Conservation (phyloP, 2,888 invertebrate species). For the Dendrolimus houi region DNA sequence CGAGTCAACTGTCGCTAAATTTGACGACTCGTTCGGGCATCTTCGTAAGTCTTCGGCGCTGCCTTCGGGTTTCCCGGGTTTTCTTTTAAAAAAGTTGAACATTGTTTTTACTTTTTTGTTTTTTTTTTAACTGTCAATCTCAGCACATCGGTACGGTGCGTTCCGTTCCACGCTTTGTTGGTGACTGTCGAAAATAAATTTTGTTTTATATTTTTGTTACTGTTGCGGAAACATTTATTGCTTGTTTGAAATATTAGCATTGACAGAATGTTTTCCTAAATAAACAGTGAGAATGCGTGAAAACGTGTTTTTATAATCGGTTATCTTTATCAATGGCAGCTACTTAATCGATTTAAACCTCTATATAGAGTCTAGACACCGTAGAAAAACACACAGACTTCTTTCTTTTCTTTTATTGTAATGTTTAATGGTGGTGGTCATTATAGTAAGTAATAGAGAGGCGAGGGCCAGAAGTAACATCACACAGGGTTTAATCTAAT, state of each 20-base stretch:
- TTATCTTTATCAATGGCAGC: no score
- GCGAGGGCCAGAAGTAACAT: no score
- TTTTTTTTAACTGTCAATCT: constrained; percentile 16
- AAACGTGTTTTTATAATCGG: no score
- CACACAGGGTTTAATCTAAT: no score
- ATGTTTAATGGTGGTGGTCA: no score
- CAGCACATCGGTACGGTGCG: constrained; percentile 38
- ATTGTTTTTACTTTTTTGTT: constrained; percentile 27
- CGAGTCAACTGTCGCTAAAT: constrained; percentile 41
- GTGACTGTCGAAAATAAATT: constrained; percentile 30
- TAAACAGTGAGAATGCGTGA: no score
- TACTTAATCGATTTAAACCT: background rate
- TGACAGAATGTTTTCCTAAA: background rate
- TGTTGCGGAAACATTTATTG: background rate
- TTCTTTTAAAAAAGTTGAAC: constrained; percentile 70
- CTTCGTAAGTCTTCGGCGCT: constrained; percentile 30
- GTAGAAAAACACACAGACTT: no score
- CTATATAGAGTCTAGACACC: background rate
- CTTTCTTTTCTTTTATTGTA: no score
- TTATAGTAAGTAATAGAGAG: no score
- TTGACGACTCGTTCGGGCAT: constrained; percentile 31
- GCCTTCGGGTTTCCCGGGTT: constrained; percentile 56
- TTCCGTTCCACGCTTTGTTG: constrained; percentile 23
- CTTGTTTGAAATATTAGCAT: background rate
- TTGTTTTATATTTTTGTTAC: constrained; percentile 3